Base-by-base conservation (phyloP, 1,140 invertebrate genomes). In the Acromyrmex echinatior region DNA sequence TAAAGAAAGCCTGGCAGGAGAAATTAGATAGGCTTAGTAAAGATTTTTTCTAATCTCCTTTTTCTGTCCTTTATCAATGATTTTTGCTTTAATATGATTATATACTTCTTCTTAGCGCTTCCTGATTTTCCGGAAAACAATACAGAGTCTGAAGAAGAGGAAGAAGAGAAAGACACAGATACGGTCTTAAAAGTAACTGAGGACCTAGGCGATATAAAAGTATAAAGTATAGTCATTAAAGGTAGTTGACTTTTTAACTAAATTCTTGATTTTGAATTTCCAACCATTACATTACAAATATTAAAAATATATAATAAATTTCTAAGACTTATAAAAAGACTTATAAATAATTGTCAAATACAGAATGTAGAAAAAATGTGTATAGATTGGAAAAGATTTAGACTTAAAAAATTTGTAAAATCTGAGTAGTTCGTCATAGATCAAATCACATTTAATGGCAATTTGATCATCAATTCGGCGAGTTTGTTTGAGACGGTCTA, bases 1-100 rank as follows among this genome's bases (percentile, higher is more conserved):
- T 99, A 45, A 93, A 96, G 90, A 93, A 96, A 82, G 96, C 96
- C 1, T 95, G 96, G 91, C 95, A 96, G 91, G 96, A 97, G 92
- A 96, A 95, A 90, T 92, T 96, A 10, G 92, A 95, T 63, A 93
- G 94, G 89, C 90, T 92, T 88, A 93, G 96, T 96, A 94, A 91
- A 68, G 73, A 87, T 58, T 85, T 66, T 62, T 79, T 84, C 68
- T 51, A 28, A 74, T n/a, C 28, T 10, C 28, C 31, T 31, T 49
- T 49, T 60, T 51, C 12, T 76, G 9, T 53, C 68, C 25, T 81
- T 4, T n/a, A 1, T 3, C 9, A 39, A 51, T 51, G 25, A 25
- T 28, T 45, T 14, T 53, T 18, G 7, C 18, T 53, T 53, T 25
- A 56, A 63, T 16, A 10, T 7, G 9, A 35, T 71, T 58, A 9